Base-by-base conservation (phyloP, 64 coral and sea anemone genomes). In the Exaiptasia diaphana region DNA sequence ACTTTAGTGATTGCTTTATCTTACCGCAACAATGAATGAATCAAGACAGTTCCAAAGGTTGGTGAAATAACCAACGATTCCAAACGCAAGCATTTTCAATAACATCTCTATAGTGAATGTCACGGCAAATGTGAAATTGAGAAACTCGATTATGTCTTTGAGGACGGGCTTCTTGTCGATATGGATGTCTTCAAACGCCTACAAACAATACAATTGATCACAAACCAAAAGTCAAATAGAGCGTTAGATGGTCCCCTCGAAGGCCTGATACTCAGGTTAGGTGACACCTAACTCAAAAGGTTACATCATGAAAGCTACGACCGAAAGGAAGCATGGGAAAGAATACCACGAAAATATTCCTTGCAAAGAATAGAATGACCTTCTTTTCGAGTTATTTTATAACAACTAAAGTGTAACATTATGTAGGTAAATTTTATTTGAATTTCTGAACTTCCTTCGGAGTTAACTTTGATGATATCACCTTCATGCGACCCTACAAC, bases 1-100 rank as follows among this genome's bases (percentile, higher is more conserved):
- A 46, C n/a, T n/a, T n/a, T 6, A 46, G 43, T 15, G 6, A 46
- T 46, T 46, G 43, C 43, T 46, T 46, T 46, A 46, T 90, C 93
- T 69, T 76, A 96, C 93, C 81, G 93, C 93, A 23, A 96, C 93
- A 36, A 96, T 96, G 53, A 96, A 96, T 70, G 64, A 90, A 25
- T 96, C 93, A 21, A 96, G 76, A 76, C 93, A 96, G 75, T 96
- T 96, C 93, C 93, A 96, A 42, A 96, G 71, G 59, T 96, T 96
- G 2, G 93, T 74, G 53, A 96, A 96, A 77, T 96, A 96, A 1
- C 87, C 93, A 36, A 96, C 76, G 36, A 96, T 74, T 26, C 93
- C 93, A 57, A 96, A 76, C 15, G 80, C 93, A n/a, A 90, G 17
- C 12, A 96, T 55, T 68, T 96, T 96, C 14, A 90, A 59, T 9